Evolutionary conservation across 1,140 invertebrate genomes (phyloP).

Genomic region (Pseudomyrmex pallidus): DNA sequence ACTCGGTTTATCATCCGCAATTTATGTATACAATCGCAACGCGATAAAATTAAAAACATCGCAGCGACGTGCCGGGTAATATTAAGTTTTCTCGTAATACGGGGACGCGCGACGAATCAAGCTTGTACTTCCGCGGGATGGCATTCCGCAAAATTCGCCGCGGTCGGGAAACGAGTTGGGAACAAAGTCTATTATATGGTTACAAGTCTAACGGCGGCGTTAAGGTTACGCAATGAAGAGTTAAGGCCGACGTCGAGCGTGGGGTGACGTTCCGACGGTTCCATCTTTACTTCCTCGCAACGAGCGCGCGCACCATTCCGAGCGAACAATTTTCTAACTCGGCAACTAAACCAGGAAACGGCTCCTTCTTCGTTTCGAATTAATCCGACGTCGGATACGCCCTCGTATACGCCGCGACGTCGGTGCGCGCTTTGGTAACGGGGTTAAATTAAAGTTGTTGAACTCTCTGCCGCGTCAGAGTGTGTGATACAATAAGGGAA

Average conservation of each 20-base stretch:
- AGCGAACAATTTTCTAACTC: slow-evolving; percentile 62
- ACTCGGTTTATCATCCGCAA: slow-evolving; percentile 1
- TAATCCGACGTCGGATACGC: slow-evolving; percentile 48
- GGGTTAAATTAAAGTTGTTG: slow-evolving; percentile 53
- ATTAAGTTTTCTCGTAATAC: slow-evolving; percentile 28
- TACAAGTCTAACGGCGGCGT: slow-evolving; percentile 31
- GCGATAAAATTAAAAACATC: slow-evolving; percentile 34
- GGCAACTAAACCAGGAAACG: slow-evolving; percentile 51
- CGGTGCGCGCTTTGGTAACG: slow-evolving; percentile 46
- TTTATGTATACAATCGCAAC: neutral
- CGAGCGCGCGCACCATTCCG: slow-evolving; percentile 29
- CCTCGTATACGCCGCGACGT: slow-evolving; percentile 18
- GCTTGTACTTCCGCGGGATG: slow-evolving; percentile 42
- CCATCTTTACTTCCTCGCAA: slow-evolving; percentile 13
- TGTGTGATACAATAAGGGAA: slow-evolving; percentile 49
- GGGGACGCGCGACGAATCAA: slow-evolving; percentile 36
- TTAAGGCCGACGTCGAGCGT: slow-evolving; percentile 31
- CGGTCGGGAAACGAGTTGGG: slow-evolving; percentile 56
- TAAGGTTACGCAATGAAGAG: slow-evolving; percentile 58
- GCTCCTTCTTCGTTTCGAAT: slow-evolving; percentile 55
- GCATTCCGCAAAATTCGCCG: slow-evolving; percentile 26
- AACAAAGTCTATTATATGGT: slow-evolving; percentile 38
- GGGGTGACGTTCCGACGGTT: neutral
- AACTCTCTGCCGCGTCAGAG: slow-evolving; percentile 26
- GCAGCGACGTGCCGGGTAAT: neutral